These are phyloP conservation scores for Baryphthengus martii DNA, from an alignment of 2,113 vertebrate genomes.

Conservation along the genomic window DNA sequence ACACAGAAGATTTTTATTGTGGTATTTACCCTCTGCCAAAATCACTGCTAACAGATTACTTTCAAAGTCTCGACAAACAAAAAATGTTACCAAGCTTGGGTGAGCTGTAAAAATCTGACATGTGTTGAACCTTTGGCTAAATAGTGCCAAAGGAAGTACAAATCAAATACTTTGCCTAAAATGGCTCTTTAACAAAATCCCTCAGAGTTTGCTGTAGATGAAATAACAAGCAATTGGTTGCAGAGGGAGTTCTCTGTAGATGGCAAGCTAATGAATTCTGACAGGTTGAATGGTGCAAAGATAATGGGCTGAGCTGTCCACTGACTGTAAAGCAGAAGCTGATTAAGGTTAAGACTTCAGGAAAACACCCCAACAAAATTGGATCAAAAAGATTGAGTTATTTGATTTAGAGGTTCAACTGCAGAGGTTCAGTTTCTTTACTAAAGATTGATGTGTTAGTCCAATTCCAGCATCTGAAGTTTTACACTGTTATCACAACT, in stretches of 20 bases:
- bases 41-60: not conserved
- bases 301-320: slow-evolving; percentile 65
- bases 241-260: slow-evolving; percentile 50
- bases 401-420: not conserved
- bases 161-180: slow-evolving; percentile 56
- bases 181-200: slow-evolving; percentile 59
- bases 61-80: not conserved
- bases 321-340: slow-evolving; percentile 65
- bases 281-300: slow-evolving; percentile 69
- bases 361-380: slow-evolving; percentile 7
- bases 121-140: slow-evolving; percentile 48
- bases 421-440: not conserved
- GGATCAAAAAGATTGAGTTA: not conserved
- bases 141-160: slow-evolving; percentile 56
- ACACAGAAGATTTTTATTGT: not conserved
- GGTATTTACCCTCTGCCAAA: not conserved
- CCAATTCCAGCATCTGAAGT: not conserved
- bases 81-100: not conserved
- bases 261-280: slow-evolving; percentile 67
- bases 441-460: not conserved
- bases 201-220: slow-evolving; percentile 33
- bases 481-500: not conserved
- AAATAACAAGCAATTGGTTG: slow-evolving; percentile 59
- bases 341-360: slow-evolving; percentile 34
- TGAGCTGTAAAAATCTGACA: slow-evolving; percentile 27